phyloP scores from a whole-genome alignment of 2,797 vertebrate genomes.

The Botia almorhae region DNA sequence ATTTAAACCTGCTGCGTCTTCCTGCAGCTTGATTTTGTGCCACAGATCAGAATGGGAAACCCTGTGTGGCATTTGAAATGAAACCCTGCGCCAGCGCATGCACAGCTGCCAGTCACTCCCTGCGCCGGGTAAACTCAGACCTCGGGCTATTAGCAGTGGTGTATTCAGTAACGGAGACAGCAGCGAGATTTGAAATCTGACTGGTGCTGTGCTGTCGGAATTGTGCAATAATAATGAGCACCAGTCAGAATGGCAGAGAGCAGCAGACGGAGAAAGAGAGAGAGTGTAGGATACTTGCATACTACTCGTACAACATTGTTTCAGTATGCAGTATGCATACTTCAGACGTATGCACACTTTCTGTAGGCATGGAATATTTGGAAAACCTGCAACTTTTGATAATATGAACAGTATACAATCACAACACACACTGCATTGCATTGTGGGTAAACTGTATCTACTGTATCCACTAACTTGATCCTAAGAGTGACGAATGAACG shows the following conservation, averaged over 20 bases:
- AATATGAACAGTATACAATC: neutral
- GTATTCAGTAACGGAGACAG: constrained; percentile 27
- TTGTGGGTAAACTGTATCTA: neutral
- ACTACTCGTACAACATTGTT: neutral
- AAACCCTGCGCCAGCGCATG: constrained; percentile 20
- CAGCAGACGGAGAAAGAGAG: constrained; percentile 2
- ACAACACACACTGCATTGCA: neutral
- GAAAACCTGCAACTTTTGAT: neutral
- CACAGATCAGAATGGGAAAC: constrained; percentile 8
- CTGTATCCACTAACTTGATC: neutral
- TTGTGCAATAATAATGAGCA: constrained; percentile 44
- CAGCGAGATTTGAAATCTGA: constrained; percentile 40
- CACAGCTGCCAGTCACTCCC: constrained; percentile 36
- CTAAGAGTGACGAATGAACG: neutral
- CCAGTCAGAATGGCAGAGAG: constrained; percentile 18
- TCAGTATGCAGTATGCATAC: neutral
- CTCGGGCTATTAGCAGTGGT: constrained; percentile 33
- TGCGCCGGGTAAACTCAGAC: constrained; percentile 35
- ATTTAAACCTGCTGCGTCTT: constrained; percentile 11
- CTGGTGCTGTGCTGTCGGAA: constrained; percentile 36
- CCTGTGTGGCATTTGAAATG: constrained; percentile 44
- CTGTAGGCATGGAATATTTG: constrained; percentile 5
- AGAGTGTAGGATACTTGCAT: neutral
- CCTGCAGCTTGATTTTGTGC: constrained; percentile 6
- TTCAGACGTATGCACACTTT: neutral